Evolutionary conservation across 2,113 vertebrate genomes (phyloP).

Genomic region (Capreolus pygargus): DNA sequence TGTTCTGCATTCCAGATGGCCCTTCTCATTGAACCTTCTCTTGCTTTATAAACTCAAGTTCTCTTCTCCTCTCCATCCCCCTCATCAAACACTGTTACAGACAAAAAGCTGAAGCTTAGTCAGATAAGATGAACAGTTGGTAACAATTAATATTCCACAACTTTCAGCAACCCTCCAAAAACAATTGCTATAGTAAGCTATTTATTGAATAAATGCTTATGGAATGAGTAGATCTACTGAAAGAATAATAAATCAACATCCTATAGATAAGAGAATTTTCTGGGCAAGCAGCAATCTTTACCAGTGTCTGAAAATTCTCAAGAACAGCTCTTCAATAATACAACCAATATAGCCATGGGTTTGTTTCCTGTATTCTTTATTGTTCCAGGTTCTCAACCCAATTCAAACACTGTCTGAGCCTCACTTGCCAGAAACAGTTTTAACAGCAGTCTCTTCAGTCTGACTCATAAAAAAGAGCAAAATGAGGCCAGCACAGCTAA

Average conservation of each 20-base stretch:
- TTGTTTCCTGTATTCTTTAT: not conserved
- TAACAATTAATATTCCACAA: not conserved
- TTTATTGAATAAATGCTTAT: not conserved
- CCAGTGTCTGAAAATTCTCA: not conserved
- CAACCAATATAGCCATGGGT: not conserved
- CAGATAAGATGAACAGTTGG: not conserved
- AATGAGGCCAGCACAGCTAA: not conserved
- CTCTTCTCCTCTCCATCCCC: not conserved
- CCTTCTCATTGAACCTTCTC: not conserved
- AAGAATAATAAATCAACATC: not conserved
- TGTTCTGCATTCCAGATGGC: not conserved
- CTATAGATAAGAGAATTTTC: not conserved
- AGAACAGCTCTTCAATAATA: not conserved
- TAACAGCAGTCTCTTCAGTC: not conserved
- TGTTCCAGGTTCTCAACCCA: not conserved
- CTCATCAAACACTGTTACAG: not conserved
- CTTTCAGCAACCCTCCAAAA: not conserved
- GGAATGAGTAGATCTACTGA: not conserved
- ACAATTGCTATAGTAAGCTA: not conserved
- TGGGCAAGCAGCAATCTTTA: not conserved
- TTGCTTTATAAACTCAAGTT: not conserved
- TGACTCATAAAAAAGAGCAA: not conserved
- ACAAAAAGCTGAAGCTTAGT: not conserved
- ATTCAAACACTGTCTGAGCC: not conserved
- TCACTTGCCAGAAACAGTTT: not conserved